Evolutionary conservation across 2,113 vertebrate genomes (phyloP), one percentile per base, ranked within the genome.

Genomic region (Microtus ochrogaster): DNA sequence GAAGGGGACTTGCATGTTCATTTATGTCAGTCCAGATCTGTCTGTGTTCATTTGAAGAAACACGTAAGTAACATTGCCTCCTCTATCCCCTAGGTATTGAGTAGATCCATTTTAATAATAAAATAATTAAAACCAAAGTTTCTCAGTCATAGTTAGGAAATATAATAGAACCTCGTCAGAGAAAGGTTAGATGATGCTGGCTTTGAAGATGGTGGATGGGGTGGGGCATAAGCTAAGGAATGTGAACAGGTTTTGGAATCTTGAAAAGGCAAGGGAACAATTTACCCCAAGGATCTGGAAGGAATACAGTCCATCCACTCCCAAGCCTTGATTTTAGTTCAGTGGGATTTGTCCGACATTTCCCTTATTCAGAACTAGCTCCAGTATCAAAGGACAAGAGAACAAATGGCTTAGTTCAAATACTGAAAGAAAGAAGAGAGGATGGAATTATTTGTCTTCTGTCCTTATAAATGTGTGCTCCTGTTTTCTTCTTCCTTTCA

Each of bases 41-140:
- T 81, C 49, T 47, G 61, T 95, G 65, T 28, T 96, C n/a, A 88
- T 81, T 94, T 93, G 90, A 92, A 81, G 66, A 85, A 85, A 90
- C 30, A 92, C 49, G 7, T n/a, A 92, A 61, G 47, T 55, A 91
- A 91, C 2, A 39, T 85, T 96, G 89, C 24, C 21, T 74, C 22
- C 30, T 44, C 21, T 89, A 16, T 41, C 12, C 21, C 2, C 33
- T 16, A 13, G 28, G 41, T 47, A 44, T 44, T 81, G 65, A 5
- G 4, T 74, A 85, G 21, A 12, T 19, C 47, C 12, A 63, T 16
- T 96, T 33, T 90, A 94, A 91, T 92, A 55, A 94, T 39, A 66
- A 52, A 58, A 47, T 55, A 82, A 61, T 26, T 81, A 17, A 39
- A 88, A 66, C 44, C 41, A 90, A 17, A 7, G 17, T 87, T 87